Base-by-base conservation (phyloP, 2,797 vertebrate species). In the Peromyscus nudipes region DNA sequence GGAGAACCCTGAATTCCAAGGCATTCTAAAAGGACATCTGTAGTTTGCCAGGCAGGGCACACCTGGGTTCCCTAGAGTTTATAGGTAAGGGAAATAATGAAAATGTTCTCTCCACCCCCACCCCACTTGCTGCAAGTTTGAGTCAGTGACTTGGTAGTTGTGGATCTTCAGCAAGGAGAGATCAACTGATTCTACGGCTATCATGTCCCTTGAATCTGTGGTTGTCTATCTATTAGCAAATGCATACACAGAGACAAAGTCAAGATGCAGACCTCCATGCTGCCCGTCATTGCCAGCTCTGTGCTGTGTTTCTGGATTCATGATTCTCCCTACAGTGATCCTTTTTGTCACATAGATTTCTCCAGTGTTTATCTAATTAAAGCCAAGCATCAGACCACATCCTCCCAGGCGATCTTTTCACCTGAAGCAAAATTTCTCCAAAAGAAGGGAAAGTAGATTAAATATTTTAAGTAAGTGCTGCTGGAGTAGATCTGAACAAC, bases 401-500 rank as follows among this genome's bases (percentile, higher is more conserved):
- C 16, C 40, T 82, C 69, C 37, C 23, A 69, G 62, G 62, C 11
- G 25, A 52, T 55, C 27, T 89, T 79, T 81, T 91, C 77, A 85
- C 65, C 55, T 34, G 49, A 4, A 84, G 55, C 10, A 96, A 94
- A 89, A 76, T 69, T 43, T 94, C 17, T 73, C 52, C 34, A n/a
- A 87, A 93, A 43, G 81, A 87, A 83, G 16, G 92, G 46, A 94
- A 82, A 25, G 17, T 11, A 97, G 81, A 92, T 43, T 80, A 89
- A 27, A 9, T 91, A 86, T 57, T 89, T 96, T 92, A 89, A 87
- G 55, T 57, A 88, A 83, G 31, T 80, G 31, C 79, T 64, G 40
- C 57, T 82, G 37, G 81, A 96, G 73, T 71, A 49, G 71, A 88
- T 19, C 9, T 3, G 12, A 83, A 31, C 69, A 85, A 94, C 43